These are phyloP conservation scores for Taenaris catops DNA, from an alignment of 2,888 invertebrate genomes.

Conservation along the genomic window DNA sequence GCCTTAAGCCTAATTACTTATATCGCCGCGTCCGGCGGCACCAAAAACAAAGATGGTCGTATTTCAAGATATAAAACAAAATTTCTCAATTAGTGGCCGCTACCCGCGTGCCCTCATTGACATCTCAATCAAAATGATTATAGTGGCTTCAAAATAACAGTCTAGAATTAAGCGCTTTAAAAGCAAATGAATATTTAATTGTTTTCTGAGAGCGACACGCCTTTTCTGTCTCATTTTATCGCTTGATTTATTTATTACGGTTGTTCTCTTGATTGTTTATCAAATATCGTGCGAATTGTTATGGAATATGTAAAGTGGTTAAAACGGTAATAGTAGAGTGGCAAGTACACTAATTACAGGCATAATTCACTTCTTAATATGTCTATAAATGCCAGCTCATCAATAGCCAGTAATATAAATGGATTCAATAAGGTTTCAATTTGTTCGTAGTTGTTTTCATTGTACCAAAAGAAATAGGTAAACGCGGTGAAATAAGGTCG, in stretches of 20 bases:
- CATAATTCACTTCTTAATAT: no score
- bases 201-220: conserved; percentile 4
- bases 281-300: no score
- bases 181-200: conserved; percentile 20
- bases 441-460: no score
- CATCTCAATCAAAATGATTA: conserved; percentile 31
- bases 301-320: no score
- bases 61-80: conserved; percentile 29
- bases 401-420: no score
- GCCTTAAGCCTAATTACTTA: conserved; percentile 33
- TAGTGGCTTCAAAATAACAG: conserved; percentile 9
- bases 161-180: conserved; percentile 19
- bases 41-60: conserved; percentile 22
- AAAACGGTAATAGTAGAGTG: no score
- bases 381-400: no score
- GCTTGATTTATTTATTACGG: background rate
- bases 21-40: conserved; percentile 20
- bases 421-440: no score
- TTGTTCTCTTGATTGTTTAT: no score
- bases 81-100: conserved; percentile 36
- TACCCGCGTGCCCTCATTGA: conserved; percentile 25
- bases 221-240: background rate
- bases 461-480: no score
- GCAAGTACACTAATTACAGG: no score
- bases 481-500: no score